Evolutionary conservation across 2,113 vertebrate genomes (phyloP).

Genomic region (Galbula dea): DNA sequence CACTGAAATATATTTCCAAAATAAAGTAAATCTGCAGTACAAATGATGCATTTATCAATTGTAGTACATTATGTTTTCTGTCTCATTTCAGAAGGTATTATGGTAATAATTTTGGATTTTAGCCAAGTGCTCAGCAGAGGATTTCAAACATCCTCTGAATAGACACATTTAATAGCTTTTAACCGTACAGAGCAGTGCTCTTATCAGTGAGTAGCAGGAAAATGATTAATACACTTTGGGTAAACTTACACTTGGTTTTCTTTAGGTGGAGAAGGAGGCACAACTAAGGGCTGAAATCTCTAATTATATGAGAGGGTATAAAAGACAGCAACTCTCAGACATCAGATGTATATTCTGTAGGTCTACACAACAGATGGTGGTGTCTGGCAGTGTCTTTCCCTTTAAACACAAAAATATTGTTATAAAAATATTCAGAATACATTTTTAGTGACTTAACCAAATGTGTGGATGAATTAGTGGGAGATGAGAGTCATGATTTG

Average conservation of each 20-base stretch:
- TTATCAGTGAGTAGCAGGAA: slow-evolving; percentile 73
- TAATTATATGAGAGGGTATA: slow-evolving; percentile 76
- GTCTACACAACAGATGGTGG: slow-evolving; percentile 79
- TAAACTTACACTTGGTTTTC: slow-evolving; percentile 69
- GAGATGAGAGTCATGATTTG: slow-evolving; percentile 61
- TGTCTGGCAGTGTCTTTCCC: slow-evolving; percentile 79
- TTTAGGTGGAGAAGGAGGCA: slow-evolving; percentile 66
- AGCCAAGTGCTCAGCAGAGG: slow-evolving; percentile 67
- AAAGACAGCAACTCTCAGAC: slow-evolving; percentile 75
- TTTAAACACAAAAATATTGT: slow-evolving; percentile 78
- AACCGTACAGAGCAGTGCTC: slow-evolving; percentile 54
- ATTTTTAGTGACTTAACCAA: slow-evolving; percentile 78
- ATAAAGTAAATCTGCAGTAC: slow-evolving; percentile 46
- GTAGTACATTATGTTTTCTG: slow-evolving; percentile 72
- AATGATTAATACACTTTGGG: slow-evolving; percentile 74
- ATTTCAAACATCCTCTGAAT: slow-evolving; percentile 70
- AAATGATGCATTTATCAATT: slow-evolving; percentile 70
- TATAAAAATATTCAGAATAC: slow-evolving; percentile 80
- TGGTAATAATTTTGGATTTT: slow-evolving; percentile 77
- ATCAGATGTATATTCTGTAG: slow-evolving; percentile 75
- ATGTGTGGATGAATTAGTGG: slow-evolving; percentile 70
- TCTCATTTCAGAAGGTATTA: slow-evolving; percentile 76
- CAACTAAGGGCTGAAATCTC: slow-evolving; percentile 64
- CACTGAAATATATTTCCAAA: slow-evolving; percentile 63
- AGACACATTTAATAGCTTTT: slow-evolving; percentile 73